Percentiles rank a stretch among this genome's conserved stretches.
phyloP scores from a whole-genome alignment of 2,113 vertebrate species.

The Cyanistes caeruleus region DNA sequence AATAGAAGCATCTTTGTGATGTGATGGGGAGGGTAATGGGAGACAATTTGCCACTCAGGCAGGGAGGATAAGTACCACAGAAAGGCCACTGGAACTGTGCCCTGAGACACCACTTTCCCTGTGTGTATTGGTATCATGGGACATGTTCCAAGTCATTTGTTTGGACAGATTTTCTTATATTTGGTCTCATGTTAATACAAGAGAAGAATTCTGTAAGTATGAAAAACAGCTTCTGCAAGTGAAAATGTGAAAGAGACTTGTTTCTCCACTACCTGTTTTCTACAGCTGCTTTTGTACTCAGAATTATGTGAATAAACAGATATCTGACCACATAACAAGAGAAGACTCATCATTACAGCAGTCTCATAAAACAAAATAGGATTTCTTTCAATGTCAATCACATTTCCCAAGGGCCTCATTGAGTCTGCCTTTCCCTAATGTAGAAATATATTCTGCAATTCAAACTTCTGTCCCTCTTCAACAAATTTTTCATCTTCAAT shows the following conservation, averaged over 20 bases:
- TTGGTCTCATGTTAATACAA: not conserved
- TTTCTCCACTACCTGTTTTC: not conserved
- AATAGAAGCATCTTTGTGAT: not conserved
- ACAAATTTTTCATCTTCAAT: slow-evolving; percentile 1
- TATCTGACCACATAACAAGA: not conserved
- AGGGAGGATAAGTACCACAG: not conserved
- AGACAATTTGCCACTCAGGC: not conserved
- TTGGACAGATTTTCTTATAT: not conserved
- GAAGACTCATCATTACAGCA: not conserved
- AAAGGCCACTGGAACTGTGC: not conserved
- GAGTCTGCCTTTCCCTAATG: slow-evolving; percentile 3
- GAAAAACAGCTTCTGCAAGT: not conserved
- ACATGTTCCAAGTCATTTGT: not conserved
- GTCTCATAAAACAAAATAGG: slow-evolving; percentile 3
- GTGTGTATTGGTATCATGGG: accelerated
- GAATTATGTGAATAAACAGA: not conserved
- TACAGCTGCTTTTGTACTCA: not conserved
- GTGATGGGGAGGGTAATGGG: not conserved
- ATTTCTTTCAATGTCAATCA: slow-evolving; percentile 15
- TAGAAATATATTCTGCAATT: not conserved
- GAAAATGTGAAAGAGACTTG: not conserved
- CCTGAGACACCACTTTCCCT: not conserved
- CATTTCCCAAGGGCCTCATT: slow-evolving; percentile 13
- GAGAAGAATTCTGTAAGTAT: not conserved
- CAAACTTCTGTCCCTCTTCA: not conserved